A percentile compares a stretch with the other conserved stretches of the same genome.
Conservation (phyloP, 2,888 invertebrate genomes). For the Trissolcus brochymenae region DNA sequence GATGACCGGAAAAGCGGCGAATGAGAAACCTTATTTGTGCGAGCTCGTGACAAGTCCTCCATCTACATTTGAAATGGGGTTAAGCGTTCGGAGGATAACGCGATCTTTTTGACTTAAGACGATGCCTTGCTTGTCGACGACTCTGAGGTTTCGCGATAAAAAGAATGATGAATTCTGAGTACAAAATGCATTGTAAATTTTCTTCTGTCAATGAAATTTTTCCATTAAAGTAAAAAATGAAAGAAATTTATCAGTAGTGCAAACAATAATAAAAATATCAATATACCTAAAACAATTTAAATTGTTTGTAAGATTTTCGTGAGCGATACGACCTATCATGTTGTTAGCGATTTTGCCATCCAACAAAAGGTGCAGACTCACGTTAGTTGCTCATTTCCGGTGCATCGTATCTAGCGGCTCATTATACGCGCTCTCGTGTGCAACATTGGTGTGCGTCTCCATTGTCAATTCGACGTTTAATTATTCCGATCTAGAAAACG, state of each 20-base stretch:
- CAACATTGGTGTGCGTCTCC: constrained; percentile 46
- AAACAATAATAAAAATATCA: too few relatives aligned
- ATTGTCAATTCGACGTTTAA: constrained; percentile 51
- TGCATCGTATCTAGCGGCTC: constrained; percentile 45
- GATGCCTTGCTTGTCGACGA: constrained; percentile 48
- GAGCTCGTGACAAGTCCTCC: constrained; percentile 51
- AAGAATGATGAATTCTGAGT: neutral
- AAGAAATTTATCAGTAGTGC: too few relatives aligned
- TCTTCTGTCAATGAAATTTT: too few relatives aligned
- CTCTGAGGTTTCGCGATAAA: constrained; percentile 52
- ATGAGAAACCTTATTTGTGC: constrained; percentile 46
- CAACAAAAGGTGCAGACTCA: constrained; percentile 48
- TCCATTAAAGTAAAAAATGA: too few relatives aligned
- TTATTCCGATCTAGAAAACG: constrained; percentile 54
- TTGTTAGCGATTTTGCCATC: too few relatives aligned
- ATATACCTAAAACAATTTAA: neutral
- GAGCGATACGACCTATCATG: too few relatives aligned
- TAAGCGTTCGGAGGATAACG: constrained; percentile 58
- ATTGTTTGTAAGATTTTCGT: neutral
- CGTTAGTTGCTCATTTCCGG: constrained; percentile 50
- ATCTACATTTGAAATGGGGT: constrained; percentile 58
- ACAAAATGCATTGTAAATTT: too few relatives aligned
- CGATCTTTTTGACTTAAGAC: constrained; percentile 52
- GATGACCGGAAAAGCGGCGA: constrained; percentile 51
- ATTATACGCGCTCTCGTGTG: constrained; percentile 46